Percentiles rank a stretch among this genome's conserved stretches.
These are phyloP conservation scores for Pedionomus torquatus DNA, from an alignment of 2,113 vertebrate genomes.

Conservation along the genomic window DNA sequence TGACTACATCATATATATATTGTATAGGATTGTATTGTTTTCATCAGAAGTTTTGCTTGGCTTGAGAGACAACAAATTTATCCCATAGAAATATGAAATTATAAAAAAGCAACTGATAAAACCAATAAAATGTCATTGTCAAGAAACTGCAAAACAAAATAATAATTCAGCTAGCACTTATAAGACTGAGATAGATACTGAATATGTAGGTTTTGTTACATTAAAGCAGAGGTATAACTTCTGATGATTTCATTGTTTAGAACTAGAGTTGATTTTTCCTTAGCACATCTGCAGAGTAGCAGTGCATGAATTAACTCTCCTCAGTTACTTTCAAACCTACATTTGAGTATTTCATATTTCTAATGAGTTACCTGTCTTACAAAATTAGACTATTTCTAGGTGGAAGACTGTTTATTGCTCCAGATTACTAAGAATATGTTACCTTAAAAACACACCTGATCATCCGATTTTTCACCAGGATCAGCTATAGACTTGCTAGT, in stretches of 20 bases:
- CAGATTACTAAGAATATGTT: not conserved
- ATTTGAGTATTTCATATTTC: not conserved
- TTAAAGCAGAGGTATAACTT: not conserved
- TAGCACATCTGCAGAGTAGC: not conserved
- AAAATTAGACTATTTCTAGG: not conserved
- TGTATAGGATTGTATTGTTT: not conserved
- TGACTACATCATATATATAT: not conserved
- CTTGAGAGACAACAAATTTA: not conserved
- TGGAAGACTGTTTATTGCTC: not conserved
- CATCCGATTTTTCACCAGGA: conserved; percentile 24
- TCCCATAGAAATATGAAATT: not conserved
- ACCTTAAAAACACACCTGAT: conserved; percentile 63
- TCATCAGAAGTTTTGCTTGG: not conserved
- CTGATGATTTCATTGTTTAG: not conserved
- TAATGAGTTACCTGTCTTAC: not conserved
- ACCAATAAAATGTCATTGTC: not conserved
- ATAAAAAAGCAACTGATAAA: not conserved
- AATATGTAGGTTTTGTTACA: not conserved
- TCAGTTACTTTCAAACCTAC: not conserved
- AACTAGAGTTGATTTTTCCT: not conserved
- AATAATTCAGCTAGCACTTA: not conserved
- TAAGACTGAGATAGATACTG: not conserved
- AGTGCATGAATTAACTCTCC: not conserved
- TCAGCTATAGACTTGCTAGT: not conserved
- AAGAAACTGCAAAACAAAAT: not conserved